Conservation (phyloP, 2,888 invertebrate species). For the Protodeltote pygarga region DNA sequence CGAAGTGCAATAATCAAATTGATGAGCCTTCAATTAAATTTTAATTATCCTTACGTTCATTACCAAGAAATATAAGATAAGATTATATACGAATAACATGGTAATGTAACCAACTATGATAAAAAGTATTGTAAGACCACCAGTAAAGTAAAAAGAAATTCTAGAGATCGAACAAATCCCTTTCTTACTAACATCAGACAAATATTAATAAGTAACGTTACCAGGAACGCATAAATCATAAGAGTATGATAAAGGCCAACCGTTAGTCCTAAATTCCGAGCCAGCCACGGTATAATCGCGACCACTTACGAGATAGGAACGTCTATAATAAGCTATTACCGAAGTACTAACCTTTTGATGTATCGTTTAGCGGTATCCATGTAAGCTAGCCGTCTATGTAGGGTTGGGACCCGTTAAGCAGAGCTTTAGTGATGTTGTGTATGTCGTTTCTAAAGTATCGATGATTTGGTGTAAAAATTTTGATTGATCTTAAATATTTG, state of each 20-base stretch:
- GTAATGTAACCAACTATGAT: no score
- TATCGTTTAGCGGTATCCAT: conserved; percentile 84
- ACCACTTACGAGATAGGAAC: conserved; percentile 58
- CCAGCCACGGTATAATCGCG: conserved; percentile 64
- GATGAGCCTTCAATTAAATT: no score
- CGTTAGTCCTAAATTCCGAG: conserved; percentile 74
- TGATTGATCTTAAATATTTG: not conserved
- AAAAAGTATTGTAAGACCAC: conserved; percentile 8
- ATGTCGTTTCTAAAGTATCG: conserved; percentile 36
- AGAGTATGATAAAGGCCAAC: conserved; percentile 57
- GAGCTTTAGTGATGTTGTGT: conserved; percentile 59
- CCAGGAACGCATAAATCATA: conserved; percentile 57
- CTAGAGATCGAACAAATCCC: conserved; percentile 15
- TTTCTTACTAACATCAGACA: conserved; percentile 20
- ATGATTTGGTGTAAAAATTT: conserved; percentile 21
- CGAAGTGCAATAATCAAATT: no score
- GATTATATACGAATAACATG: no score
- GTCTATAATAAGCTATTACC: conserved; percentile 69
- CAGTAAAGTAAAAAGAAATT: no score
- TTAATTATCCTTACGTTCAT: no score
- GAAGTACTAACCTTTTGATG: conserved; percentile 78
- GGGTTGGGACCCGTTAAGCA: conserved; percentile 78
- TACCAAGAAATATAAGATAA: no score
- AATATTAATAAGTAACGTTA: conserved; percentile 48
- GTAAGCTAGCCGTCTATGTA: conserved; percentile 74